phyloP scores from a whole-genome alignment of 1,140 invertebrate genomes.

The Anoplolepis gracilipes region DNA sequence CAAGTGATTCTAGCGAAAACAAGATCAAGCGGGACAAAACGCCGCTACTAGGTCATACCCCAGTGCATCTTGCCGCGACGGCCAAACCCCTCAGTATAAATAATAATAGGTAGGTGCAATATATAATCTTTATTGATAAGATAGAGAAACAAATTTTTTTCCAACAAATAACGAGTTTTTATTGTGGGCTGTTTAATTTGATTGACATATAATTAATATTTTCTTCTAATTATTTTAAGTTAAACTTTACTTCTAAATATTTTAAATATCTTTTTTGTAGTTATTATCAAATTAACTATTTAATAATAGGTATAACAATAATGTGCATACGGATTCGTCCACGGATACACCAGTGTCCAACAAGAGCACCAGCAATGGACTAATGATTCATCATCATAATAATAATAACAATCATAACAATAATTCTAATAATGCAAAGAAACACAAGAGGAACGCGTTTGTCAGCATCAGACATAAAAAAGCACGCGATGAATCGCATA shows the following conservation, averaged over 20 bases:
- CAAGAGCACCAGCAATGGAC: conserved; percentile 82
- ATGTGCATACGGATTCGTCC: conserved; percentile 83
- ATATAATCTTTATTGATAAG: background rate
- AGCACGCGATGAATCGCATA: conserved; percentile 87
- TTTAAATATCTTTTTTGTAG: background rate
- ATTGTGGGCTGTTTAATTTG: background rate
- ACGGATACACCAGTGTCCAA: conserved; percentile 84
- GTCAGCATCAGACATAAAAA: conserved; percentile 89
- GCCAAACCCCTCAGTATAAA: conserved; percentile 83
- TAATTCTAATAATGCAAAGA: conserved; percentile 85
- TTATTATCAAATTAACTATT: conserved; percentile 22
- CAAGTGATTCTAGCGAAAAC: conserved; percentile 87
- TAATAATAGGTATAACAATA: conserved; percentile 79
- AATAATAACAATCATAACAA: conserved; percentile 86
- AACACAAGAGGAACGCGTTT: conserved; percentile 88
- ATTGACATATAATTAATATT: too few relatives aligned
- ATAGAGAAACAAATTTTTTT: background rate
- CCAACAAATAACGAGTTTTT: background rate
- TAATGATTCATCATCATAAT: conserved; percentile 79
- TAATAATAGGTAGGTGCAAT: conserved; percentile 79
- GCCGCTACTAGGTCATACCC: conserved; percentile 73
- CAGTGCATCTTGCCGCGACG: conserved; percentile 79
- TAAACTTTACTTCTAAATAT: background rate
- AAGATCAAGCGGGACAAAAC: conserved; percentile 84
- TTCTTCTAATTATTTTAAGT: background rate